Conservation (phyloP, 1,140 invertebrate genomes). For the Neodiprion fabricii region DNA sequence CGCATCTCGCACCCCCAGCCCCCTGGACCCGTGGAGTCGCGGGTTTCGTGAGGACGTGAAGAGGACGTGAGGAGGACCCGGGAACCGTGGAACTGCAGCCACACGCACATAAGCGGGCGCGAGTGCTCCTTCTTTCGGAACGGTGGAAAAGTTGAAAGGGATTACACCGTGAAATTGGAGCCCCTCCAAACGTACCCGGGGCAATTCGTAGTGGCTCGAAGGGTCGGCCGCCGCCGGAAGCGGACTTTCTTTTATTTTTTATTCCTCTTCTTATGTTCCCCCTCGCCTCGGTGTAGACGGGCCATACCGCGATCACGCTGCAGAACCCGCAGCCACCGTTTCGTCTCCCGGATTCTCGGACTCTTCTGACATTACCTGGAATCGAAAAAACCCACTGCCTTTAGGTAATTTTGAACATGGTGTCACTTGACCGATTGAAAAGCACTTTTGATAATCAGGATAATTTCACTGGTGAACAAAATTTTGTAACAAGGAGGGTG, state of each 20-base stretch:
- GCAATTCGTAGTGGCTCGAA: background rate
- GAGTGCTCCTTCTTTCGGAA: background rate
- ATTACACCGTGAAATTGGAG: background rate
- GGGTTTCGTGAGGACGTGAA: no score
- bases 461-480: no score
- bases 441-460: no score
- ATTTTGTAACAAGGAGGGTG: no score
- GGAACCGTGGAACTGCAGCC: background rate
- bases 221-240: background rate
- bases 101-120: background rate
- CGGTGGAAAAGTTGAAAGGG: background rate
- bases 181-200: background rate
- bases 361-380: no score
- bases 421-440: no score
- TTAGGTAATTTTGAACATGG: no score
- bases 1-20: constrained; percentile 35
- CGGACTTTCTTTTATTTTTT: background rate
- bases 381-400: no score
- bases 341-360: no score
- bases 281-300: no score
- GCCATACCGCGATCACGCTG: no score
- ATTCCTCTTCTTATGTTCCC: background rate
- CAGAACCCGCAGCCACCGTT: no score
- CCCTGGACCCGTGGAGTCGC: constrained; percentile 19
- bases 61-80: background rate